These are phyloP conservation scores for Hypercompe scribonia DNA, from an alignment of 2,888 invertebrate species.

Conservation along the genomic window DNA sequence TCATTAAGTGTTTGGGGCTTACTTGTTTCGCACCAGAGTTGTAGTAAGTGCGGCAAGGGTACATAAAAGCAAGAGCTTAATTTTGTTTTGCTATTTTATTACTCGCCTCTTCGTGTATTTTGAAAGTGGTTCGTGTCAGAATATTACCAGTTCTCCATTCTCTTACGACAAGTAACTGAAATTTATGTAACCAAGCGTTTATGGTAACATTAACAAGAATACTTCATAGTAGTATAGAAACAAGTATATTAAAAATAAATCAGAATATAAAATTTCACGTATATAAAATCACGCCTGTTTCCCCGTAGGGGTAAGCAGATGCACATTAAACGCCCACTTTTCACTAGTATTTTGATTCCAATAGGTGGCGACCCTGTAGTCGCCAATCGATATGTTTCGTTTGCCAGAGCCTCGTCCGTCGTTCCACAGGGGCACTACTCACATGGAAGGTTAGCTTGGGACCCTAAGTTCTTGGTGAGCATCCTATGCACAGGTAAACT, in stretches of 20 bases:
- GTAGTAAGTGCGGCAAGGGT: conserved; percentile 7
- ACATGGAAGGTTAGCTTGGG: too few relatives aligned
- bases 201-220: not conserved
- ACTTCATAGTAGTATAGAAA: not conserved
- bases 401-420: too few relatives aligned
- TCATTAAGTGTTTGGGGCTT: conserved; percentile 12
- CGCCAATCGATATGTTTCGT: too few relatives aligned
- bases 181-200: not conserved
- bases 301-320: too few relatives aligned
- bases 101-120: conserved; percentile 9
- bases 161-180: not conserved
- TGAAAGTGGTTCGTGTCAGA: not conserved
- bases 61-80: conserved; percentile 9
- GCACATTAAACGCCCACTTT: too few relatives aligned
- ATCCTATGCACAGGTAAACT: too few relatives aligned
- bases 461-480: too few relatives aligned
- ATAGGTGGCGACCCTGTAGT: too few relatives aligned
- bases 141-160: not conserved
- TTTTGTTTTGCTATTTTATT: conserved; percentile 12
- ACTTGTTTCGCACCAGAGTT: conserved; percentile 6
- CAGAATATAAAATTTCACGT: too few relatives aligned
- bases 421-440: too few relatives aligned
- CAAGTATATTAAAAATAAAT: not conserved
- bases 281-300: too few relatives aligned
- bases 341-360: too few relatives aligned